Evolutionary conservation across 2,113 vertebrate genomes (phyloP).

Genomic region (Zapus hudsonius): DNA sequence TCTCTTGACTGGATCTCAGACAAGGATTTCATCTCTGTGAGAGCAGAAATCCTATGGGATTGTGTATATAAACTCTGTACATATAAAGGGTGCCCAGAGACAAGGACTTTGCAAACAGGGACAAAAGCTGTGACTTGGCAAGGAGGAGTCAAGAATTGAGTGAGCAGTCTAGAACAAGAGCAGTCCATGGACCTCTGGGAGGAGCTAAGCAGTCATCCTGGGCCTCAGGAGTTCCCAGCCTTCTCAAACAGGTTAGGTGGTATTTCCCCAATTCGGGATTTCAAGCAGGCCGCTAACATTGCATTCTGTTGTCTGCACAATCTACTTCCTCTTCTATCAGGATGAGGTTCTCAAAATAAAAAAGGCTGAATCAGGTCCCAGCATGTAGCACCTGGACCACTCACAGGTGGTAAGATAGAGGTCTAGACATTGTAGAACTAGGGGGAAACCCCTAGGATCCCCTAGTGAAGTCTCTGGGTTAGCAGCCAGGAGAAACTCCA

Average conservation of each 20-base stretch:
- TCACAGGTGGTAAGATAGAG: neutral
- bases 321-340: neutral
- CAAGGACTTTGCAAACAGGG: neutral
- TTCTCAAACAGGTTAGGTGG: neutral
- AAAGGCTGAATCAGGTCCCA: neutral
- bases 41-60: neutral
- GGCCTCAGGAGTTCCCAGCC: neutral
- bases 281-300: neutral
- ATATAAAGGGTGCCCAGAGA: neutral
- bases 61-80: fast-evolving
- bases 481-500: neutral
- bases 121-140: neutral
- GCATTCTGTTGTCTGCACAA: neutral
- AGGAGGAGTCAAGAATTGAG: neutral
- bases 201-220: neutral
- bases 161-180: neutral
- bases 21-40: neutral
- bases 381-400: neutral
- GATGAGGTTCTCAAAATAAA: neutral
- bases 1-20: neutral
- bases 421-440: neutral
- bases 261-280: neutral
- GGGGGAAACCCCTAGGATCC: neutral
- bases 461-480: neutral
- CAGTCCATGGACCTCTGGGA: neutral